Percentiles rank a stretch among this genome's conserved stretches.
Evolutionary conservation across 1,140 invertebrate genomes (phyloP).

Genomic region (Rhizoglyphus robini): DNA sequence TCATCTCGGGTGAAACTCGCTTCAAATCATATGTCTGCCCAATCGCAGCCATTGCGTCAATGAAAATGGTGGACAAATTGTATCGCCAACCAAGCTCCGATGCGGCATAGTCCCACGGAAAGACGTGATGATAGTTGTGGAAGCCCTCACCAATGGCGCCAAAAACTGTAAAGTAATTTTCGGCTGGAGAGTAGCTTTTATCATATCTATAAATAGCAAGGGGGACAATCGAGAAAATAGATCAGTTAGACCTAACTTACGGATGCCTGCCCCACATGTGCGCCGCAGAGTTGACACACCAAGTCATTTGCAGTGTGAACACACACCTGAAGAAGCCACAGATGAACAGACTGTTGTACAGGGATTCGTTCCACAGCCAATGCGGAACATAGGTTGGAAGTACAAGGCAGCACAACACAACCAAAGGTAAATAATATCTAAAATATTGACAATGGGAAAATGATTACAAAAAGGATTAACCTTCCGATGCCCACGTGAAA

Average conservation of each 20-base stretch:
- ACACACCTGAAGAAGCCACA: too few species aligned
- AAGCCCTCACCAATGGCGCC: constrained; percentile 42
- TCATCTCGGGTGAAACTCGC: too few species aligned
- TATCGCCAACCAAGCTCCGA: constrained; percentile 57
- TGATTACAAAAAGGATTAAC: too few species aligned
- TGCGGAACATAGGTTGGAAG: too few species aligned
- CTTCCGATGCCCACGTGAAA: too few species aligned
- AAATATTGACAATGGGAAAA: too few species aligned
- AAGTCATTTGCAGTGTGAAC: too few species aligned
- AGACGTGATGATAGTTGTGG: too few species aligned
- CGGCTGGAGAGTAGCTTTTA: constrained; percentile 38
- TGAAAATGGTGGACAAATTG: constrained; percentile 44
- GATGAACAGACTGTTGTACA: constrained; percentile 45
- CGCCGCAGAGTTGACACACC: too few species aligned
- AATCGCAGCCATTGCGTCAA: constrained; percentile 44
- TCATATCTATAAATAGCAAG: constrained; percentile 29
- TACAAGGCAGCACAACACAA: too few species aligned
- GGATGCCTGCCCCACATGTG: constrained; percentile 38
- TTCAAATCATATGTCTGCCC: constrained; percentile 77
- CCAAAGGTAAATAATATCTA: too few species aligned
- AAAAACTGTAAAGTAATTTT: constrained; percentile 39
- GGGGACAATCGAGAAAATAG: background rate
- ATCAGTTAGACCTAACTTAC: constrained; percentile 24
- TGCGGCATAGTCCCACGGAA: too few species aligned
- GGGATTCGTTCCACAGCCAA: constrained; percentile 68